Base-by-base conservation (phyloP, 2,113 vertebrate species). In the Nibea coibor region DNA sequence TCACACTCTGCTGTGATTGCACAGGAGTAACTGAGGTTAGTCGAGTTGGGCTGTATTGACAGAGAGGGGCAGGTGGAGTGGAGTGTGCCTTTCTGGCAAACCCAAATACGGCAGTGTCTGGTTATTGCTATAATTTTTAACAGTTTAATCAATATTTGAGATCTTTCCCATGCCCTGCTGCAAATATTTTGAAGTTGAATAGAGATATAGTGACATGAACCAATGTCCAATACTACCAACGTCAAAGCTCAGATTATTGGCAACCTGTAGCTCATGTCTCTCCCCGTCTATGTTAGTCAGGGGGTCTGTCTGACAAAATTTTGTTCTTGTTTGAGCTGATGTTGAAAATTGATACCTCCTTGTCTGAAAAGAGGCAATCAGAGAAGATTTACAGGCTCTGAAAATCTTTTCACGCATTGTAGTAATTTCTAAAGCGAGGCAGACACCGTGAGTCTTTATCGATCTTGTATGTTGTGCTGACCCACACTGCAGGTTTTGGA, bases 111-210 rank as follows among this genome's bases (percentile, higher is more conserved):
- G 20, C 43, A 42, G 5, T 9, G 72, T 51, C 5, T 67, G 50
- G 22, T 85, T 74, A 14, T 47, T 69, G 47, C 53, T 9, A 15
- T 28, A 2, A 57, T 35, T 47, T 78, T 65, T 28, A 28, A 68
- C 22, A 26, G 50, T 58, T 71, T 16, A 22, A 66, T 82, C 58
- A 7, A 70, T 78, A 42, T 5, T 31, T 28, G 31, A 65, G 45
- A 53, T 31, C 50, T 58, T 77, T 73, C 73, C 39, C 56, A 67
- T 63, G 68, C 39, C 47, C 45, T 10, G 22, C 11, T 2, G 24
- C 26, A 54, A 72, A 68, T 72, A 76, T 80, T 66, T 72, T 22
- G 50, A 65, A 45, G 31, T 43, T 26, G 58, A 50, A 51, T 9
- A 58, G 42, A 16, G 20, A 47, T 26, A 31, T 65, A 17, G 39